Percentiles rank a stretch among this genome's conserved stretches.
phyloP scores from a whole-genome alignment of 1,140 invertebrate species.

The Hyles vespertilio region DNA sequence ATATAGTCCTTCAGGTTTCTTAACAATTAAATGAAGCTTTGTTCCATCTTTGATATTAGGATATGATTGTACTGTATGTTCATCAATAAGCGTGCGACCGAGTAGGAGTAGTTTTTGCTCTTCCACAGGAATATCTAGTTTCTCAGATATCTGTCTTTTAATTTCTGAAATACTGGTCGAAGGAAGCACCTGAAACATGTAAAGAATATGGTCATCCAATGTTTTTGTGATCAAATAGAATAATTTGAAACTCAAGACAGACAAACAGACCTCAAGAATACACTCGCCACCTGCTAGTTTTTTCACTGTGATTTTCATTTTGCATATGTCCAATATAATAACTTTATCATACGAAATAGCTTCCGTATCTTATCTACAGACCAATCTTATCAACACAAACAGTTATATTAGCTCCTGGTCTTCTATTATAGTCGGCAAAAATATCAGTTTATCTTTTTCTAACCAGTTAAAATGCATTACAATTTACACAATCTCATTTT shows the following conservation, averaged over 20 bases:
- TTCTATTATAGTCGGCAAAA: too few relatives aligned
- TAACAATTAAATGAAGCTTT: slow-evolving; percentile 60
- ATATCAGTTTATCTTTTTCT: too few relatives aligned
- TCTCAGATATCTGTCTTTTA: slow-evolving; percentile 45
- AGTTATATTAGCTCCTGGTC: too few relatives aligned
- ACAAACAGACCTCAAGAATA: slow-evolving; percentile 44
- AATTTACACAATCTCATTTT: too few relatives aligned
- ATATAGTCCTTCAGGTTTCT: slow-evolving; percentile 56
- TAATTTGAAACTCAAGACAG: slow-evolving; percentile 1
- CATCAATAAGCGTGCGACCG: slow-evolving; percentile 54
- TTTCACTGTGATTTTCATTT: slow-evolving; percentile 63
- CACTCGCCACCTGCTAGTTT: slow-evolving; percentile 64
- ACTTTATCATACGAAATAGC: slow-evolving; percentile 11
- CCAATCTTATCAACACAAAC: too few relatives aligned
- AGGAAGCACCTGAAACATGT: slow-evolving; percentile 46
- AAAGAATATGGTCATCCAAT: not conserved
- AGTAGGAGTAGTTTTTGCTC: slow-evolving; percentile 56
- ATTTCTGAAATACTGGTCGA: slow-evolving; percentile 58
- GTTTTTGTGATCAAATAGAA: not conserved
- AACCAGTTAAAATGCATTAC: too few relatives aligned
- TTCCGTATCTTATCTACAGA: slow-evolving; percentile 4
- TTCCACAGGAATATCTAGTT: slow-evolving; percentile 46
- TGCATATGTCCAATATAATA: slow-evolving; percentile 18
- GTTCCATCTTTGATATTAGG: slow-evolving; percentile 61
- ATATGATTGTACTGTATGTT: slow-evolving; percentile 50